Evolutionary conservation across 1,140 invertebrate species (phyloP).

Genomic region (Tachypleus tridentatus): DNA sequence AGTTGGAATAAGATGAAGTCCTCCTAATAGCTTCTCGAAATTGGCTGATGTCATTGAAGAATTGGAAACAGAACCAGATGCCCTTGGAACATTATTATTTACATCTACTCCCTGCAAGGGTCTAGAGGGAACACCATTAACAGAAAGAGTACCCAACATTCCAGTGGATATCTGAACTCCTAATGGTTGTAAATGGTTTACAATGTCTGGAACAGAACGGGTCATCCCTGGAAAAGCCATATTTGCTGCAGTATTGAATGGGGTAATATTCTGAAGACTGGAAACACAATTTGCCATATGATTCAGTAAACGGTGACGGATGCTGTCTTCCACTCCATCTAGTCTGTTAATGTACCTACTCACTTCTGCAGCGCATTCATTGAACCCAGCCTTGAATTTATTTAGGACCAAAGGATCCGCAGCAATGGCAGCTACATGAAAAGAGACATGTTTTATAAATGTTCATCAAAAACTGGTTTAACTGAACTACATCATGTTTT

Average conservation of each 20-base stretch:
- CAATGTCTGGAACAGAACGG: constrained; percentile 3
- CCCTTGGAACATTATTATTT: too few relatives aligned
- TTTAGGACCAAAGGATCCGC: constrained; percentile 54
- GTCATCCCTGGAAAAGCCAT: background rate
- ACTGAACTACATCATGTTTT: too few relatives aligned
- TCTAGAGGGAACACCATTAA: too few relatives aligned
- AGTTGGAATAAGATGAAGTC: constrained; percentile 55
- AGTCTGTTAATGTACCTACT: constrained; percentile 65
- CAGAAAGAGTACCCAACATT: background rate
- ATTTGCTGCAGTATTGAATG: constrained; percentile 11
- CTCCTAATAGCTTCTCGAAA: constrained; percentile 26
- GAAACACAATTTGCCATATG: constrained; percentile 45
- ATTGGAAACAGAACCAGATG: too few relatives aligned
- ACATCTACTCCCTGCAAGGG: too few relatives aligned
- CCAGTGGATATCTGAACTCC: constrained; percentile 15
- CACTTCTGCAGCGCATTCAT: constrained; percentile 82
- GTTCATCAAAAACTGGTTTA: too few relatives aligned
- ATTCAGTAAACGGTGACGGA: constrained; percentile 73
- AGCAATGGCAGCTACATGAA: constrained; percentile 54
- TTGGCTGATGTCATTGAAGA: too few relatives aligned
- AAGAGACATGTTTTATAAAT: background rate
- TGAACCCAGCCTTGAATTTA: constrained; percentile 77
- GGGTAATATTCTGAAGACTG: constrained; percentile 37
- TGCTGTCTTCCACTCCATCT: constrained; percentile 66
- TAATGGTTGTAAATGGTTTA: constrained; percentile 8